Percentiles rank a stretch among this genome's conserved stretches.
Evolutionary conservation across 2,797 vertebrate species (phyloP).

Genomic region (Mus minutoides): DNA sequence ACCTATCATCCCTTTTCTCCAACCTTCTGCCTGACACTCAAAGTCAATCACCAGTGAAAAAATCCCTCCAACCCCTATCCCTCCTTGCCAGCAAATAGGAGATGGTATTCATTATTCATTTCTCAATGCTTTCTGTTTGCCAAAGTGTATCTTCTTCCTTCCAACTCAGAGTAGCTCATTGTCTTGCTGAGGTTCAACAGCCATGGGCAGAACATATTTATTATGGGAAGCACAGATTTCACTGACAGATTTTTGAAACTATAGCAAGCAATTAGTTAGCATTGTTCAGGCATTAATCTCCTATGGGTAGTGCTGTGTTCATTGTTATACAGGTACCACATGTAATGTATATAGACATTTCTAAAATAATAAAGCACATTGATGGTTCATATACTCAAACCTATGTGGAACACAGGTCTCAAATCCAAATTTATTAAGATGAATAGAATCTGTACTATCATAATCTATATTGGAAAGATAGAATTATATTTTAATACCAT

Average conservation of each 20-base stretch:
- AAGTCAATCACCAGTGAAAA: conserved; percentile 58
- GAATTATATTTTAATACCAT: not conserved
- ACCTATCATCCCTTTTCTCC: conserved; percentile 14
- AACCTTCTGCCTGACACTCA: conserved; percentile 25
- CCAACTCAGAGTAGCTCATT: conserved; percentile 63
- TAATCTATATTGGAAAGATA: not conserved
- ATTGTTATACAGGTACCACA: conserved; percentile 73
- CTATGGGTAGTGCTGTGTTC: conserved; percentile 65
- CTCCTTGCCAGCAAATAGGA: not conserved
- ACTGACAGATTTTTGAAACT: conserved; percentile 71
- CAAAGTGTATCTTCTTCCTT: conserved; percentile 61
- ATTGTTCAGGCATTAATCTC: conserved; percentile 1
- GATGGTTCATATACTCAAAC: conserved; percentile 48
- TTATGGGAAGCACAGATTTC: conserved; percentile 75
- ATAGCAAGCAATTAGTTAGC: conserved; percentile 48
- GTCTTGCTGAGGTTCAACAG: conserved; percentile 50
- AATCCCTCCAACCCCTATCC: not conserved
- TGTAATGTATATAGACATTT: conserved; percentile 69
- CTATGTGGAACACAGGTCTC: not conserved
- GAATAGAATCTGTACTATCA: not conserved
- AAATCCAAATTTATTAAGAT: not conserved
- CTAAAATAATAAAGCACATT: conserved; percentile 70
- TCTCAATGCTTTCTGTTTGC: conserved; percentile 52
- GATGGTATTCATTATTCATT: conserved; percentile 68
- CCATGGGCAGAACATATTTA: conserved; percentile 38